Conservation (phyloP, 2,797 vertebrate genomes). For the Rousettus madagascariensis region DNA sequence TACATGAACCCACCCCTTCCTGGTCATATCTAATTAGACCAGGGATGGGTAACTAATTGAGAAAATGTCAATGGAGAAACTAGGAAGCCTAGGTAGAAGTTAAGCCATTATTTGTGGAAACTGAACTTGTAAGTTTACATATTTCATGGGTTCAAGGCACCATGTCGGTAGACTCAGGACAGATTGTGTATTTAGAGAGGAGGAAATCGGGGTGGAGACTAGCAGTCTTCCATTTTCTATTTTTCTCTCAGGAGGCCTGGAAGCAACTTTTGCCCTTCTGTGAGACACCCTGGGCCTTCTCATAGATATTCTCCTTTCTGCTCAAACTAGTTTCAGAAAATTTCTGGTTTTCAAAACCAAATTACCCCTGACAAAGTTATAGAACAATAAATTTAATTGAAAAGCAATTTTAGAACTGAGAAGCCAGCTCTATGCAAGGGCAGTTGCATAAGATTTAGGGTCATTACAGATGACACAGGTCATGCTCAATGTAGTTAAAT, state of each 20-base stretch:
- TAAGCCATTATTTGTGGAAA: neutral
- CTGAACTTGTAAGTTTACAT: neutral
- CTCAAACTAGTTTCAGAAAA: neutral
- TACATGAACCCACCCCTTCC: neutral
- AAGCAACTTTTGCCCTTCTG: neutral
- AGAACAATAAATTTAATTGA: constrained; percentile 26
- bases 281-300: neutral
- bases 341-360: constrained; percentile 27
- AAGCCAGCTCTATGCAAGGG: neutral
- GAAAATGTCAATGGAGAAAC: neutral
- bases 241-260: neutral
- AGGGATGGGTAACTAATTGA: neutral
- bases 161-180: neutral
- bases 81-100: neutral
- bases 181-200: neutral
- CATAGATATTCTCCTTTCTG: neutral
- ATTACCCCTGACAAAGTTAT: neutral
- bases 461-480: constrained; percentile 23
- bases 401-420: constrained; percentile 1
- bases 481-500: neutral
- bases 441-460: constrained; percentile 20
- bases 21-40: neutral
- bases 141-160: neutral
- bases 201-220: neutral
- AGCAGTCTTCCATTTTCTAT: neutral